Conservation (phyloP, 2,888 invertebrate genomes). For the Stenodema calcarata region DNA sequence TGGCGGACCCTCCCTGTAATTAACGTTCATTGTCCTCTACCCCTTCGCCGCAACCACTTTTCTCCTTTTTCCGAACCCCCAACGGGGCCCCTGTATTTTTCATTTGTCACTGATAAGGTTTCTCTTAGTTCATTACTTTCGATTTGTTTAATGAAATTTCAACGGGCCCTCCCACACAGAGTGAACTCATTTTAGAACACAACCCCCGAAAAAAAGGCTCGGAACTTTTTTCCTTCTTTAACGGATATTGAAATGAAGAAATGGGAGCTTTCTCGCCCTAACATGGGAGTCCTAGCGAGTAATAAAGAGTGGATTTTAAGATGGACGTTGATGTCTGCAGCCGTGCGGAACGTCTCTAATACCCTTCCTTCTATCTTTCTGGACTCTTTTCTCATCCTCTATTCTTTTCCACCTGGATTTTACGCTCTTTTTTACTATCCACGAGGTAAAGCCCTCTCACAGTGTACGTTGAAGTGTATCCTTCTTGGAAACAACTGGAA, state of each 20-base stretch:
- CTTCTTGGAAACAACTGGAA: not conserved
- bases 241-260: not conserved
- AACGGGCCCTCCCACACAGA: not conserved
- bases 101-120: not conserved
- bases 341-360: not conserved
- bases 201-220: no score
- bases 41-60: not conserved
- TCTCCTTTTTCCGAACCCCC: not conserved
- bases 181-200: not conserved
- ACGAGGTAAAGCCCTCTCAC: not conserved
- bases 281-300: not conserved
- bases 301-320: not conserved
- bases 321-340: not conserved
- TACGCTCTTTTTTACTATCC: not conserved
- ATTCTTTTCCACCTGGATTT: not conserved
- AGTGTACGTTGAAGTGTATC: not conserved
- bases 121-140: not conserved
- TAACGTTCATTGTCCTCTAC: not conserved
- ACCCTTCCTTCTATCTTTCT: not conserved
- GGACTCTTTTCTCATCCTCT: not conserved
- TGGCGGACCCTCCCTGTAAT: not conserved
- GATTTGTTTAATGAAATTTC: not conserved
- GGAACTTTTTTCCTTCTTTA: not conserved
- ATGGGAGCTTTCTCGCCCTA: not conserved
- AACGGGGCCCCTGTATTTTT: not conserved